These are phyloP conservation scores for Elysia crispata DNA, from an alignment of 2,888 invertebrate species.

Conservation along the genomic window DNA sequence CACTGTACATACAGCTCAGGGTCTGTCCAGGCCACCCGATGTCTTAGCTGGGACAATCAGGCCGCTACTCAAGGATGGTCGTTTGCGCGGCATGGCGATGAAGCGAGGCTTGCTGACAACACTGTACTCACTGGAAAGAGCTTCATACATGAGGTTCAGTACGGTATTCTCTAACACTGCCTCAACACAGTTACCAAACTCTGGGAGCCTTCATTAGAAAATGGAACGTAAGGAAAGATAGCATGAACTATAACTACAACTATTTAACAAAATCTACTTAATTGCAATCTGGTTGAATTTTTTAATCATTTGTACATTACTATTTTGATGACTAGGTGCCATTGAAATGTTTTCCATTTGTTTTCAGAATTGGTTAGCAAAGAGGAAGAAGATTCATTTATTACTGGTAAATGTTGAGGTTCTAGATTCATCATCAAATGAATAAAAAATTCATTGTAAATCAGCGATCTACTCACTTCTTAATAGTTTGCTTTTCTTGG, in stretches of 20 bases:
- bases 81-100: conserved; percentile 73
- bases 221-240: background rate
- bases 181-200: conserved; percentile 72
- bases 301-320: no score
- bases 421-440: no score
- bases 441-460: no score
- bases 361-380: no score
- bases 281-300: no score
- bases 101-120: conserved; percentile 76
- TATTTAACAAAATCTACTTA: no score
- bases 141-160: conserved; percentile 75
- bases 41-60: conserved; percentile 15
- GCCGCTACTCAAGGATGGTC: conserved; percentile 48
- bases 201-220: conserved; percentile 67
- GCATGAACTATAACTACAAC: no score
- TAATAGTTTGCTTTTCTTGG: conserved; percentile 58
- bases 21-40: background rate
- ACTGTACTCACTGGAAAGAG: conserved; percentile 73
- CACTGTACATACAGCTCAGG: no score
- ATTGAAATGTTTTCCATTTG: no score
- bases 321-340: no score
- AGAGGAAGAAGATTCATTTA: no score
- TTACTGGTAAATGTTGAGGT: no score
- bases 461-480: conserved; percentile 60
- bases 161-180: conserved; percentile 75